These are phyloP conservation scores for Danio jaintianensis DNA, from an alignment of 2,797 vertebrate species.

Conservation along the genomic window DNA sequence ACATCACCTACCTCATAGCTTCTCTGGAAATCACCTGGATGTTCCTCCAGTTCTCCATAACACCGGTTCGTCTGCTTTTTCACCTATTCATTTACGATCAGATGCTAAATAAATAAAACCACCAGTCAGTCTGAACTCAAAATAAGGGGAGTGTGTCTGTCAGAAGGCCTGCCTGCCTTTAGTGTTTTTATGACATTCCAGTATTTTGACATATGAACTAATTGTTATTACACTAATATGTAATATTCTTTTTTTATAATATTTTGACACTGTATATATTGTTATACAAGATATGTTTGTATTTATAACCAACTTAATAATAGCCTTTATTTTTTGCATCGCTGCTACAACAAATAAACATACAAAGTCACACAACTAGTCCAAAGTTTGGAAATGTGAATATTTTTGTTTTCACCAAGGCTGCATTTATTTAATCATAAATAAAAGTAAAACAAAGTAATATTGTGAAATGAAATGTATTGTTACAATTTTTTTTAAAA, in stretches of 20 bases:
- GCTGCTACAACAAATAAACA: too few species aligned
- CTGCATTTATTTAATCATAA: too few species aligned
- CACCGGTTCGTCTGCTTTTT: constrained; percentile 73
- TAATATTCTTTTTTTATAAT: background rate
- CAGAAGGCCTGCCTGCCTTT: too few species aligned
- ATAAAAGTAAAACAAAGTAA: too few species aligned
- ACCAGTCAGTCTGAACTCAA: background rate
- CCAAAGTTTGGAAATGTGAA: too few species aligned
- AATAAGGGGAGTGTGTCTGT: too few species aligned
- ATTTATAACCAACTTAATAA: background rate
- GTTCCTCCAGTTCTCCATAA: constrained; percentile 80
- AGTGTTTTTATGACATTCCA: background rate
- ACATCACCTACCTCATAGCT: constrained; percentile 72
- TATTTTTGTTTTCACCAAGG: too few species aligned
- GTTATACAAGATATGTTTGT: background rate
- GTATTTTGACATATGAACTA: background rate
- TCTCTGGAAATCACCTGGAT: constrained; percentile 77
- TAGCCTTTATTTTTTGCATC: background rate
- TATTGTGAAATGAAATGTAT: too few species aligned
- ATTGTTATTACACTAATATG: background rate
- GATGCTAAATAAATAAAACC: background rate
- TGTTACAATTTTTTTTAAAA: too few species aligned
- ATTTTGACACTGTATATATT: too few species aligned
- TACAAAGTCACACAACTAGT: too few species aligned
- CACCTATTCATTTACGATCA: background rate